Base-by-base conservation (phyloP, 1,140 invertebrate genomes). In the Bombus waltoni region DNA sequence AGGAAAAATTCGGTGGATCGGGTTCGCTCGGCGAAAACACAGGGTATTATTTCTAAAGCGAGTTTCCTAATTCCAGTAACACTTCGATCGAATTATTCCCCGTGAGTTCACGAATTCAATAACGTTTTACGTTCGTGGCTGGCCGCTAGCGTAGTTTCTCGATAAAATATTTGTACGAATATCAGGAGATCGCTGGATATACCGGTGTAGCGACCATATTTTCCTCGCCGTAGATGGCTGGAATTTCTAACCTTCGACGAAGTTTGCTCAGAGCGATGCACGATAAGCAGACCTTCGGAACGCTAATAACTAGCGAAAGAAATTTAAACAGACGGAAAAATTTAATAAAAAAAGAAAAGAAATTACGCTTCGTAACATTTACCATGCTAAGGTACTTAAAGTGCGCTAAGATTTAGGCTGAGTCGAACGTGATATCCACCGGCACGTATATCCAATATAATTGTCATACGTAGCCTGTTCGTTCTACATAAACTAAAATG, bases 81-180 rank as follows among this genome's bases (percentile, higher is more conserved):
- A 44, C n/a, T 44, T 71, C 38, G 53, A 42, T 81, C 35, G 59
- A 73, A 44, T 72, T 72, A 81, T 73, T 62, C 40, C 8, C 40
- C 13, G 11, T 1, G 53, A 74, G 40, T 74, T 74, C 70, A n/a
- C 80, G 38, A 81, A 81, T 73, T 74, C 80, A 81, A 81, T 81
- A 81, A 81, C 70, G 70, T 74, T 81, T 74, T 62, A 74, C 53
- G 70, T 28, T 47, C 47, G 70, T 40, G 5, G 5, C 10, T 15
- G 35, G 66, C 9, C 47, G 47, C 71, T 57, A 35, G 28, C 70
- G 15, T 53, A 28, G 70, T 40, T 62, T 40, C 71, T 59, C 68
- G 79, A 73, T 81, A 81, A 81, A 81, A 81, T 81, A 81, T 81
- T 81, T 81, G 79, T 81, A 81, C 79, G 79, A 81, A 81, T 81